These are phyloP conservation scores for Proterorhinus semilunaris DNA, from an alignment of 2,113 vertebrate genomes.

Conservation along the genomic window DNA sequence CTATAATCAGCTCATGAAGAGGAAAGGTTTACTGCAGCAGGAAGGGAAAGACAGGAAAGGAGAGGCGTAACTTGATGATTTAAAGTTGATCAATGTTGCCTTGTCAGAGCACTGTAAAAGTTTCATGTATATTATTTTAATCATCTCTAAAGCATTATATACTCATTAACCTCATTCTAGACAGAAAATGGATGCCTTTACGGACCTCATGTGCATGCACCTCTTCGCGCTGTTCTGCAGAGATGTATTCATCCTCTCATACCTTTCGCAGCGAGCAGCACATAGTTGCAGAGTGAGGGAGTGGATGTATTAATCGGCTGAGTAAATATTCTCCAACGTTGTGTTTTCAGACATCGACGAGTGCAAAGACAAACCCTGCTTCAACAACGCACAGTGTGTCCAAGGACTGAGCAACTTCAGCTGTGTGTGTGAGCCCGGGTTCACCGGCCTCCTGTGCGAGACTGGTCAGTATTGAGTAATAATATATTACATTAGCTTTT, in stretches of 20 bases:
- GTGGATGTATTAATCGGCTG: slow-evolving; percentile 80
- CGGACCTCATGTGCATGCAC: slow-evolving; percentile 32
- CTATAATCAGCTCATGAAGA: no score
- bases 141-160: neutral
- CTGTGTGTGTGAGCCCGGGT: slow-evolving; percentile 74
- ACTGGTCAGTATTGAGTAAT: slow-evolving; percentile 67
- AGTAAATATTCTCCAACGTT: slow-evolving; percentile 73
- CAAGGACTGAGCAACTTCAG: slow-evolving; percentile 70
- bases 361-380: slow-evolving; percentile 71
- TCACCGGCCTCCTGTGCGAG: slow-evolving; percentile 74
- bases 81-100: no score
- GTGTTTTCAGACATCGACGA: slow-evolving; percentile 75
- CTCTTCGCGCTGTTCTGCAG: slow-evolving; percentile 61
- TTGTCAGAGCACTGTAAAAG: no score
- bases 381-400: slow-evolving; percentile 71
- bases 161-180: slow-evolving; percentile 40
- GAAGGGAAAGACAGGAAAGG: no score
- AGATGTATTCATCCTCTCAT: slow-evolving; percentile 71
- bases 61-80: no score
- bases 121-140: no score
- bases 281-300: slow-evolving; percentile 76
- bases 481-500: neutral
- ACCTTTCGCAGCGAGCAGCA: slow-evolving; percentile 75
- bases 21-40: no score
- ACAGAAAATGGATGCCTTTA: slow-evolving; percentile 29